These are phyloP conservation scores for Neoniphon sammara DNA, from an alignment of 2,797 vertebrate species.

Conservation along the genomic window DNA sequence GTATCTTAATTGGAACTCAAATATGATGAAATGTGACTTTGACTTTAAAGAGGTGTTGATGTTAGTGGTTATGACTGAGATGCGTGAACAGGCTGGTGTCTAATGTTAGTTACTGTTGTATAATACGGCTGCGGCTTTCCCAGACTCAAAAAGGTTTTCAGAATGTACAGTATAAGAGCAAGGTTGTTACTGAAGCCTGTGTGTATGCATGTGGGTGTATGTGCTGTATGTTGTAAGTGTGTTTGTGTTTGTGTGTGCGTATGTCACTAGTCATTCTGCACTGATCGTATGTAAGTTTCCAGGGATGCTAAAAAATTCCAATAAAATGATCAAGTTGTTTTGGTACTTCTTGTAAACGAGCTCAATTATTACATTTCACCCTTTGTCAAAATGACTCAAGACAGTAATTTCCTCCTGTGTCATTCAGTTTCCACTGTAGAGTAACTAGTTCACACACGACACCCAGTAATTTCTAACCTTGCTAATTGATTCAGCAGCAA, in stretches of 20 bases:
- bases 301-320: conserved; percentile 70
- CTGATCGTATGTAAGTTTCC: conserved; percentile 80
- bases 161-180: conserved; percentile 69
- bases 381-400: no score
- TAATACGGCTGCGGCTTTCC: no score
- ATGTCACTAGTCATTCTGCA: conserved; percentile 79
- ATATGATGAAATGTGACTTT: conserved; percentile 12
- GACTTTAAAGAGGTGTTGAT: background rate
- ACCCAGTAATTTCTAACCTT: no score
- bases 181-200: conserved; percentile 78
- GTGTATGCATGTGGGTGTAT: conserved; percentile 12
- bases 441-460: no score
- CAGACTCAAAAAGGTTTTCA: background rate
- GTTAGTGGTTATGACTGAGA: conserved; percentile 1
- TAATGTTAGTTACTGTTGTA: background rate
- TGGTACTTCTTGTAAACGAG: conserved; percentile 71
- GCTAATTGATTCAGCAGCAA: no score
- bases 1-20: background rate
- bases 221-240: conserved; percentile 19
- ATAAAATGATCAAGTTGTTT: conserved; percentile 91
- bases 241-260: conserved; percentile 45
- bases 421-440: no score
- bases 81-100: background rate
- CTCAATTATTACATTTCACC: no score
- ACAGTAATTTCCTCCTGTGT: no score